Evolutionary conservation across 2,797 vertebrate genomes (phyloP), one percentile per base, ranked within the genome.

Genomic region (Sebastes melanostomus): DNA sequence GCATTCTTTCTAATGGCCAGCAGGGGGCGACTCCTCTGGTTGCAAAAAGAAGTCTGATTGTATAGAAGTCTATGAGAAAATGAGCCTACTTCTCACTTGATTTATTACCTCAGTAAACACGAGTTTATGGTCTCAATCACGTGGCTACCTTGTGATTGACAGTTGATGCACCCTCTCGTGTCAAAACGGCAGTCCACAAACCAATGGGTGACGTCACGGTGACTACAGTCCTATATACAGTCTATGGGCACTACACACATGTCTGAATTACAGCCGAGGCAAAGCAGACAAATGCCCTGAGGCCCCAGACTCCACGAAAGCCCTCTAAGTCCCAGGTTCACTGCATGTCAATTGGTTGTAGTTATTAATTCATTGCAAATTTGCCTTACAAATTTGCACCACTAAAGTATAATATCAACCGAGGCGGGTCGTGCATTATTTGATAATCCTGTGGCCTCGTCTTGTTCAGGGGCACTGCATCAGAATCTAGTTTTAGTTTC

Each of bases 201-300:
- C 16, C 16, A 46, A 18, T 20, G 42, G 6, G 42, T 46, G 7
- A 46, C 3, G 42, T 46, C 16, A 46, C 42, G 1, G 42, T 46
- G 42, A 46, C 42, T 46, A 46, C 16, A 46, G 16, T 8, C 16
- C 20, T 8, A 46, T 46, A 46, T 46, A 20, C 42, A 46, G 16
- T 20, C 42, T 46, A 18, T 0, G 42, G 42, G 61, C 16, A n/a
- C 30, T 30, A 20, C 38, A 34, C 24, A 36, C 18, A 27, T 24
- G 24, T 30, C 11, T 74, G 63, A 59, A 83, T 76, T 80, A 73
- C 67, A 82, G 69, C 62, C 55, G 14, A 68, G 56, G 60, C 66
- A 66, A 58, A 73, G 25, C 65, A 56, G 60, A 75, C 58, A 58
- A 50, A 36, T 46, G 62, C 20, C 68, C 55, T 3, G 63, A 65